Base-by-base conservation (phyloP, 2,888 invertebrate genomes). In the Caenorhabditis sp. region DNA sequence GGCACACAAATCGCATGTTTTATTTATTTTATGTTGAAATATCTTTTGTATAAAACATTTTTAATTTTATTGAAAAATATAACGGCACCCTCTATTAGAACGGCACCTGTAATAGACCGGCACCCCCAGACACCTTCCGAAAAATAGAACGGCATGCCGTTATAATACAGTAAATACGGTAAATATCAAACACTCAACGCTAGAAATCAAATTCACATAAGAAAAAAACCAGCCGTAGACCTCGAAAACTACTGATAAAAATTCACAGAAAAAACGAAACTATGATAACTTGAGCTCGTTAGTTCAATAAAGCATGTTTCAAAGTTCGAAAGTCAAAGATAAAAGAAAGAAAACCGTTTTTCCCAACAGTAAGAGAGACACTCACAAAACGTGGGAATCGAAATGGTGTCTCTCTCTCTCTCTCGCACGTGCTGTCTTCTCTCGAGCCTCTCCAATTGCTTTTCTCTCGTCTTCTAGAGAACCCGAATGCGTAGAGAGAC, bases 331-430 rank as follows among this genome's bases (percentile, higher is more conserved):
- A 59, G 24, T 58, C 56, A 26, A 59, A 19, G 49, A 16, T 49
- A 63, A 63, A 63, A 64, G 51, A 22, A 28, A 64, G 51, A 73
- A 35, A 47, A 24, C 54, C 24, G 35, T 63, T 19, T n/a, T n/a
- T 26, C 19, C 51, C 38, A 12, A n/a, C 49, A 31, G 22, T 26
- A 26, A 54, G 26, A 54, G 54, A 35, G 47, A 38, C 73, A 63
- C 14, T 24, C 49, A 38, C 61, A 24, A 72, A 49, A 59, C 72
- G 72, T 72, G 72, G 72, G 72, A 72, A 72, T 72, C 35, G 73
- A 73, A 73, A 73, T 63, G 63, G 41, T 28, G 72, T 49, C 61
- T 63, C 38, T 38, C 38, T 10, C 2, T 38, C 38, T 38, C 38
- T 10, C 2, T 63, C 24, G 63, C 73, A 61, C 61, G 49, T 61